phyloP scores from a whole-genome alignment of 1,140 invertebrate genomes.

The Piezodorus guildinii region DNA sequence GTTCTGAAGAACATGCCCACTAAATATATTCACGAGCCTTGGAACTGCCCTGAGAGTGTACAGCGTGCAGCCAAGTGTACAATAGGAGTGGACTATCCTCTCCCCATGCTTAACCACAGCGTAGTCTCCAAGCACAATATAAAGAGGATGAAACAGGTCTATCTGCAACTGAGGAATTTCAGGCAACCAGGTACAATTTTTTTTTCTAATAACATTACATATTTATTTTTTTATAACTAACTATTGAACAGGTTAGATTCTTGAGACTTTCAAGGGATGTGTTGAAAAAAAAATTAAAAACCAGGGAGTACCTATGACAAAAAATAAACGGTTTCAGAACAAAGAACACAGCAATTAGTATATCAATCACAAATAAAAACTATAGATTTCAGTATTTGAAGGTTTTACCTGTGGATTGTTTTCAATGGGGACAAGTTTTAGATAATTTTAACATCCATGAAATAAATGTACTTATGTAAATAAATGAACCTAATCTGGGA shows the following conservation, averaged over 20 bases:
- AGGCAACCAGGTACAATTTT: constrained; percentile 24
- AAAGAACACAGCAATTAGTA: too few species aligned
- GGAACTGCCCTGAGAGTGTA: constrained; percentile 66
- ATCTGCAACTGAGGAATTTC: constrained; percentile 61
- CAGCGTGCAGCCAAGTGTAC: constrained; percentile 71
- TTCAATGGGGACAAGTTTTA: too few species aligned
- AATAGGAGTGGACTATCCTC: constrained; percentile 70
- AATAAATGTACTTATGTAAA: too few species aligned
- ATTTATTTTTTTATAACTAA: neutral
- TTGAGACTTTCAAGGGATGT: too few species aligned
- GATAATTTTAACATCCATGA: too few species aligned
- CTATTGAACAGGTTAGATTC: neutral
- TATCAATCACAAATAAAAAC: too few species aligned
- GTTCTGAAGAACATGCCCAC: constrained; percentile 70
- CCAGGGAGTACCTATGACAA: too few species aligned
- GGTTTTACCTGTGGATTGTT: too few species aligned
- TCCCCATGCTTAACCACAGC: constrained; percentile 75
- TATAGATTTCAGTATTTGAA: too few species aligned
- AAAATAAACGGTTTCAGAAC: too few species aligned
- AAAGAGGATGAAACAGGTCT: constrained; percentile 79
- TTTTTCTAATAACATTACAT: neutral
- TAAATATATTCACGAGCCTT: constrained; percentile 80
- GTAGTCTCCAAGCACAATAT: constrained; percentile 65
- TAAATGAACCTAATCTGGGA: too few species aligned
- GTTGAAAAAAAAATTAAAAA: too few species aligned